Base-by-base conservation (phyloP, 2,797 vertebrate genomes). In the Crypturellus tataupa region DNA sequence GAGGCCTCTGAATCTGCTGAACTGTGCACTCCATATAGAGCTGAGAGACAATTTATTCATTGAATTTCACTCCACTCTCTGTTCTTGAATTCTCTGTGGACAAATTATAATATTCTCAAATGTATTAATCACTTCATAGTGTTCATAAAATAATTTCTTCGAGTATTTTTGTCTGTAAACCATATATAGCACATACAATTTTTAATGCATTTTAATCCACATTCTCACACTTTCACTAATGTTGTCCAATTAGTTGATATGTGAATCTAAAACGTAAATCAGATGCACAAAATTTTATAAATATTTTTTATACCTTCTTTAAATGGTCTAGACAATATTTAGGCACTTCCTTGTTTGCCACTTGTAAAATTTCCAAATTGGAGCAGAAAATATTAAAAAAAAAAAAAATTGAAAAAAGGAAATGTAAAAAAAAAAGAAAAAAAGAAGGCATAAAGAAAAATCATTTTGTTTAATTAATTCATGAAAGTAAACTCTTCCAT, bases 31-130 rank as follows among this genome's bases (percentile, higher is more conserved):
- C 37, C 89, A 78, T 85, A 40, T 69, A 75, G 59, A 83, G 42
- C 21, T 44, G 58, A 79, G 90, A 91, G 95, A 79, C 31, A 93
- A 97, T 96, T 95, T 97, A 94, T 97, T 96, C 80, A 94, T 89
- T 96, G 85, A 91, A 89, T 95, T 95, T 95, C 64, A 72, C 60
- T 68, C 91, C 37, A 39, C n/a, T 58, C 55, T 60, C 16, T 84
- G 69, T 89, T 97, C 79, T 94, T 96, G 87, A 95, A 93, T 90
- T 84, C 78, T 91, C 67, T 80, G 42, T 0, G 0, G 91, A 21
- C 40, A 93, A 89, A 94, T 96, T 75, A 91, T 56, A 95, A 49
- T 55, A 49, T n/a, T 87, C 51, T 85, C 56, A 91, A 75, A 96
- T 65, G 27, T 92, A 92, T 94, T 91, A 79, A 89, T 87, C 40